Base-by-base conservation (phyloP, 2,113 vertebrate species). In the Eulemur macaco region DNA sequence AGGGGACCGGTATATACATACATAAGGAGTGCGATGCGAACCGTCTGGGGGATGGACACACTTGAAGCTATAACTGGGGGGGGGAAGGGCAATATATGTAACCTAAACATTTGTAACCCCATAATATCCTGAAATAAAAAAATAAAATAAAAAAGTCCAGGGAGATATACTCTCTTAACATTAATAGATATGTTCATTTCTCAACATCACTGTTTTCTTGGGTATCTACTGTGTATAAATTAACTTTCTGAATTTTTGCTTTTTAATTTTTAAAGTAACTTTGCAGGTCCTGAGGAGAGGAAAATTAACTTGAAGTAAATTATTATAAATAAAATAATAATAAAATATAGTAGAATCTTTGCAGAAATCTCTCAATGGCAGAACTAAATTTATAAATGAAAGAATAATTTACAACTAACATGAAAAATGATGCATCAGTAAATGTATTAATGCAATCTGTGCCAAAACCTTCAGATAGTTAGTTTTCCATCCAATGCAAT, bases 181-280 rank as follows among this genome's bases (percentile, higher is more conserved):
- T 66, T 92, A 56, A 91, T 63, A 95, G 85, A 89, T 84, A 84
- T 60, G 56, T 86, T 66, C 39, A 77, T 91, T 93, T 96, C 39
- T 91, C 39, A 89, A 82, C 47, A 93, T 52, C 15, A 56, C 23
- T 71, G 3, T 78, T 81, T 96, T 82, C 66, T 86, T 31, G 21
- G 13, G 25, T 31, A 63, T 63, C 17, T 10, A 69, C 17, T 83
- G 27, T 63, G 74, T 80, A 39, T 86, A 25, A 96, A 86, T 74
- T 93, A 66, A 91, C 34, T 71, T 82, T 69, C 71, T 68, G 21
- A 83, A 66, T 86, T 31, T 73, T 82, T 92, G 21, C 71, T 71
- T 84, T 47, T 86, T 86, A 60, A 89, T 80, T 63, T 86, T 92
- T 69, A 69, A 76, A 86, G 34, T 78, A 95, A 71, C 18, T 94